These are phyloP conservation scores for Dinoponera quadriceps DNA, from an alignment of 1,140 invertebrate species.

Conservation along the genomic window DNA sequence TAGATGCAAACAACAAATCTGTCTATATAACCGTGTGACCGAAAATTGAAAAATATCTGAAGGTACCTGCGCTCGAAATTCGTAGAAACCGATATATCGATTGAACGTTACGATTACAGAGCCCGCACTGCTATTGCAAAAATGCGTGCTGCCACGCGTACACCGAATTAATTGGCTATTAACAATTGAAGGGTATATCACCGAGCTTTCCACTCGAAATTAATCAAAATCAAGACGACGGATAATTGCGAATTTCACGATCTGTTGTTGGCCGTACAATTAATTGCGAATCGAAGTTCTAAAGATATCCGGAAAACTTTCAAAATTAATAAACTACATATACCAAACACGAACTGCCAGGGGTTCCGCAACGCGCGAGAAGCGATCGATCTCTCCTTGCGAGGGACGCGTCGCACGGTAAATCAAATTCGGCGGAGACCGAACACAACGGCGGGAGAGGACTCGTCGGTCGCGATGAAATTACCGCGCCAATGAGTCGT, in stretches of 20 bases:
- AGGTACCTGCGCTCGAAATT: background rate
- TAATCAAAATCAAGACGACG: background rate
- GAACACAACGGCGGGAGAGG: constrained; percentile 14
- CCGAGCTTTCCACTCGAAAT: background rate
- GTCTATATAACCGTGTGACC: background rate
- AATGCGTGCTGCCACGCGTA: background rate
- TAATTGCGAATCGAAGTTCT: background rate
- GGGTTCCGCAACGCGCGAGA: constrained; percentile 2
- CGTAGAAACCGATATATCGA: background rate
- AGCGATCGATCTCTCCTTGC: constrained; percentile 32
- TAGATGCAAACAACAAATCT: background rate
- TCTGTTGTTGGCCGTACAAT: background rate
- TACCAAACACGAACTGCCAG: constrained; percentile 2
- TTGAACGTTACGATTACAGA: no score
- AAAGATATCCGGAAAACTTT: background rate
- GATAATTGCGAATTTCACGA: background rate
- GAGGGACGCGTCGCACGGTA: constrained; percentile 33
- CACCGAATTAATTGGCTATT: background rate
- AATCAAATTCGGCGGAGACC: constrained; percentile 45
- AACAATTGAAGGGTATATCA: background rate
- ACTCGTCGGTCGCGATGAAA: constrained; percentile 47
- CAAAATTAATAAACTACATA: constrained; percentile 1
- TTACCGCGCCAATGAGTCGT: constrained; percentile 48
- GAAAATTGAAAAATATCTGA: constrained; percentile 16
- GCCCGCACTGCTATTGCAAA: background rate